Evolutionary conservation across 1,140 invertebrate genomes (phyloP).

Genomic region (Popillia japonica): DNA sequence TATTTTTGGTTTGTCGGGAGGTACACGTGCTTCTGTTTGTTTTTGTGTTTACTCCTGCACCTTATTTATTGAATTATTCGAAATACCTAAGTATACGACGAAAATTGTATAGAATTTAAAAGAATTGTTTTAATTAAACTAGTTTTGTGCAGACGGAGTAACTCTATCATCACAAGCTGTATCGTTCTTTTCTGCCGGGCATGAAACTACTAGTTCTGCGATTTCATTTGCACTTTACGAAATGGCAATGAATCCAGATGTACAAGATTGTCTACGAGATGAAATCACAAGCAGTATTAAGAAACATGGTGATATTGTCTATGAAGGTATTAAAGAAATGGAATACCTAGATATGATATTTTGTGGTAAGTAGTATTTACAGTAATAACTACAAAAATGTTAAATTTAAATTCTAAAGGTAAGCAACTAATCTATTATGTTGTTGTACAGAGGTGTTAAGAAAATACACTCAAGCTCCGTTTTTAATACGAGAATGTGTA

Average conservation of each 20-base stretch:
- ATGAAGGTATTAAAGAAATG: constrained; percentile 57
- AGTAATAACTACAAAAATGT: not conserved
- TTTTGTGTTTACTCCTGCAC: too few species aligned
- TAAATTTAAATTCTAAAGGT: not conserved
- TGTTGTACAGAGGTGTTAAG: constrained; percentile 3
- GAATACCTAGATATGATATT: constrained; percentile 62
- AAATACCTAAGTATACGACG: too few species aligned
- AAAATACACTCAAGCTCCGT: constrained; percentile 35
- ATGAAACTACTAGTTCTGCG: constrained; percentile 50
- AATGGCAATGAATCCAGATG: constrained; percentile 60
- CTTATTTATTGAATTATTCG: too few species aligned
- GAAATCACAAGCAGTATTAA: constrained; percentile 57
- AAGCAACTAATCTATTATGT: not conserved
- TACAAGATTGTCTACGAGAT: constrained; percentile 60
- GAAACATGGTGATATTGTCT: constrained; percentile 51
- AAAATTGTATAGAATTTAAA: too few species aligned
- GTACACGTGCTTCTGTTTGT: not conserved
- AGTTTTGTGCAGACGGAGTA: constrained; percentile 36
- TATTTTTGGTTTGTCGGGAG: constrained; percentile 2
- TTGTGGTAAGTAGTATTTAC: constrained; percentile 57
- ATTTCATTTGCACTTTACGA: constrained; percentile 56
- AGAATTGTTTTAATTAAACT: too few species aligned
- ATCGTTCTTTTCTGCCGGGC: constrained; percentile 61
- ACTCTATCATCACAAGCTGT: constrained; percentile 55
- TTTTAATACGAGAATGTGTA: constrained; percentile 27